A percentile compares a stretch with the other conserved stretches of the same genome.
These are phyloP conservation scores for Napeogenes sylphis DNA, from an alignment of 2,888 invertebrate species.

Conservation along the genomic window DNA sequence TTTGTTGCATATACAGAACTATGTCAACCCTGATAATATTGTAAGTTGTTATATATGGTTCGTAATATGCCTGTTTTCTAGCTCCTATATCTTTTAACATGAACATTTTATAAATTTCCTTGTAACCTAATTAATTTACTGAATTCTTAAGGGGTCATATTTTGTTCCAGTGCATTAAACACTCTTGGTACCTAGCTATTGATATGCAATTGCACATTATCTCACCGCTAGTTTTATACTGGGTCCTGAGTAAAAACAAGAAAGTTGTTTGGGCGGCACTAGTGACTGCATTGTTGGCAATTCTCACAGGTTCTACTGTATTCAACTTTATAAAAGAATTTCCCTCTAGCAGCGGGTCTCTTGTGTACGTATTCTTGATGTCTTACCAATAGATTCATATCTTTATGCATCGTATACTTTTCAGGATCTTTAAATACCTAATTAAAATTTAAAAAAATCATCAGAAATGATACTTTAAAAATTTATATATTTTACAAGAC, in stretches of 20 bases:
- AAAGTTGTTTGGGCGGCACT: slow-evolving; percentile 32
- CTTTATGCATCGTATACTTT: not conserved
- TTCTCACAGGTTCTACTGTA: slow-evolving; percentile 40
- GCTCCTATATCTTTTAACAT: too few relatives aligned
- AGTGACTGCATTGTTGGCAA: slow-evolving; percentile 22
- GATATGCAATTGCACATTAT: slow-evolving; percentile 41
- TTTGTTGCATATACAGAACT: slow-evolving; percentile 42
- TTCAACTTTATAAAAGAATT: slow-evolving; percentile 57
- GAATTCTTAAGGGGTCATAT: not conserved
- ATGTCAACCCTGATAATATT: slow-evolving; percentile 30
- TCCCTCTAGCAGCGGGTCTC: slow-evolving; percentile 42
- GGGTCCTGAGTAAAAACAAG: slow-evolving; percentile 33
- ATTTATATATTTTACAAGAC: too few relatives aligned
- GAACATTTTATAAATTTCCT: too few relatives aligned
- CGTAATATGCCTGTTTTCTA: too few relatives aligned
- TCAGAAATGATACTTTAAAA: too few relatives aligned
- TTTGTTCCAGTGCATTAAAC: slow-evolving; percentile 45
- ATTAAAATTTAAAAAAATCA: too few relatives aligned
- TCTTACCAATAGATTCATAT: slow-evolving; percentile 1
- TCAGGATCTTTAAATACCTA: too few relatives aligned
- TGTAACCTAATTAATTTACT: not conserved
- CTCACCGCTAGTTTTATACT: slow-evolving; percentile 39
- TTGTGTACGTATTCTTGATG: slow-evolving; percentile 47
- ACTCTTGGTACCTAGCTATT: slow-evolving; percentile 48
- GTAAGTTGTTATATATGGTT: slow-evolving; percentile 18